phyloP scores from a whole-genome alignment of 2,113 vertebrate species.

The Motacilla alba region DNA sequence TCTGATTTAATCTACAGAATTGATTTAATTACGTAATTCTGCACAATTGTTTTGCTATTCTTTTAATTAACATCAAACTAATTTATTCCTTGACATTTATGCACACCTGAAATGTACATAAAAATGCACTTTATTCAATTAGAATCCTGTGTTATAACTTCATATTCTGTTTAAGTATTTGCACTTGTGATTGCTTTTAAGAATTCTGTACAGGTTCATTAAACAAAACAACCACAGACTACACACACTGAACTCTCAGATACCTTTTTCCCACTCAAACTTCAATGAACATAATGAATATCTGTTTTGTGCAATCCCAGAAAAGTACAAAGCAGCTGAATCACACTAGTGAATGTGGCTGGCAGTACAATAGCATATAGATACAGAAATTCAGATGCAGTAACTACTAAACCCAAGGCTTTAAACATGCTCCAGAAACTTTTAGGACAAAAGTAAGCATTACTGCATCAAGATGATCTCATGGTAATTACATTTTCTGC shows the following conservation, averaged over 20 bases:
- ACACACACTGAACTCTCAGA: neutral
- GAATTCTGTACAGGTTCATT: neutral
- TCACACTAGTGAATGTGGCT: neutral
- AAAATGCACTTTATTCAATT: neutral
- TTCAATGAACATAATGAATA: neutral
- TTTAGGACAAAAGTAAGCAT: neutral
- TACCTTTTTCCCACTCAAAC: neutral
- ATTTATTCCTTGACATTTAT: neutral
- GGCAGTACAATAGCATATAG: rapidly evolving
- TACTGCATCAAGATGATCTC: neutral
- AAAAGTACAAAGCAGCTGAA: neutral
- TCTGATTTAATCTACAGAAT: neutral
- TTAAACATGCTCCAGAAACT: neutral
- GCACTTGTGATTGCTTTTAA: neutral
- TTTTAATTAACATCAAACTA: neutral
- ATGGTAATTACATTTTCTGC: neutral
- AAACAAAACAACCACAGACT: neutral
- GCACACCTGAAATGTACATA: neutral
- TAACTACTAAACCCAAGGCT: neutral
- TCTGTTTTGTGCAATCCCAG: neutral
- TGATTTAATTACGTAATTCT: neutral
- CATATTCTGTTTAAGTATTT: neutral
- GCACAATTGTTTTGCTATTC: neutral
- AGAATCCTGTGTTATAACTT: neutral
- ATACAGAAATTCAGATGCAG: neutral